Conservation (phyloP, 2,888 invertebrate genomes). For the Eledona agricola region DNA sequence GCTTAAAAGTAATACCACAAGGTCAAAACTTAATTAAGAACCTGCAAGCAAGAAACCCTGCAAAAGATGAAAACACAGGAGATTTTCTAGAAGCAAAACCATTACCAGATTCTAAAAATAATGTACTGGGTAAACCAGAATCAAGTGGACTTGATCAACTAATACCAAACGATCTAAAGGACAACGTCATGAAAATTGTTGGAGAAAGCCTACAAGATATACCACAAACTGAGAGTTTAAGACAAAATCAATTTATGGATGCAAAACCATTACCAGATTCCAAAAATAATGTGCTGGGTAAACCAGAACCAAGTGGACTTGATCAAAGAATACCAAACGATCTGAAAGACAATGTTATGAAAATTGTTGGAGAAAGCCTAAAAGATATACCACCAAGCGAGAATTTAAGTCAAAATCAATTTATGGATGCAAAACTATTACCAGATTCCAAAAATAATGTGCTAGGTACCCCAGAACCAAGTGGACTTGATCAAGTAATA, state of each 20-base stretch:
- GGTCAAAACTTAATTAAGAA: no score
- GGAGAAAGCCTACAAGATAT: background rate
- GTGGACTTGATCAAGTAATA: background rate
- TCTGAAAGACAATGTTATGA: constrained; percentile 3
- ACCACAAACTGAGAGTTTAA: background rate
- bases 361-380: background rate
- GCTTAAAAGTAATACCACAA: constrained; percentile 8
- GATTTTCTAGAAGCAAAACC: no score
- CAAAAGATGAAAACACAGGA: no score
- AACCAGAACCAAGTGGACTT: background rate
- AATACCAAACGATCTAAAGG: background rate
- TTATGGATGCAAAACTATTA: no score
- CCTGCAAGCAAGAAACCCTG: background rate
- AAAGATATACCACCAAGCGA: background rate
- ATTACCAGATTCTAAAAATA: background rate
- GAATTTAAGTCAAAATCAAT: constrained; percentile 3
- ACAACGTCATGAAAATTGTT: constrained; percentile 1
- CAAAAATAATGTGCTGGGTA: background rate
- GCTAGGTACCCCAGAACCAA: background rate
- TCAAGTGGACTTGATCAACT: background rate
- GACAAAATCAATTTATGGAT: constrained; percentile 6
- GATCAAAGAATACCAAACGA: background rate
- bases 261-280: background rate
- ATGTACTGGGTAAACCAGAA: background rate
- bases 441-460: background rate